These are phyloP conservation scores for Beroe forskalii DNA, from an alignment of 37 sponge, comb jelly and placozoan genomes.

Conservation along the genomic window DNA sequence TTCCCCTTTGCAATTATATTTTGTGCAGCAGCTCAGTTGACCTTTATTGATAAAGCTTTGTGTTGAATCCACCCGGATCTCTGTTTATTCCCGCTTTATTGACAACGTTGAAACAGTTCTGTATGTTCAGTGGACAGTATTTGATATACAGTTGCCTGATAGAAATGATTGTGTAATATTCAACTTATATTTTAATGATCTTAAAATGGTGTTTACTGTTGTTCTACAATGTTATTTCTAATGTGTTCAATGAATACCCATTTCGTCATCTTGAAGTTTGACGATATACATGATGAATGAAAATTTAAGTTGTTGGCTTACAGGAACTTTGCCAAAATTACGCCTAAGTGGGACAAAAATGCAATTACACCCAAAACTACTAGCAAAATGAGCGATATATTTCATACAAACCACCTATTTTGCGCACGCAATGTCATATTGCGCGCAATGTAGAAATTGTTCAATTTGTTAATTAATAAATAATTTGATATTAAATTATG, in stretches of 20 bases:
- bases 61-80: neutral
- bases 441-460: neutral
- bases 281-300: no score
- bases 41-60: no score
- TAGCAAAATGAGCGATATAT: neutral
- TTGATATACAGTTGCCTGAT: neutral
- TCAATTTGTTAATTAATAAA: no score
- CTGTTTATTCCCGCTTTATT: neutral
- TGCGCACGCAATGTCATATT: neutral
- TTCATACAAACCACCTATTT: neutral
- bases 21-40: no score
- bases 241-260: no score
- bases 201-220: no score
- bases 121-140: neutral
- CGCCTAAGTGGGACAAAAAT: neutral
- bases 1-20: no score
- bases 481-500: no score
- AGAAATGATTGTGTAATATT: neutral
- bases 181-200: neutral
- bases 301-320: no score
- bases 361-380: neutral
- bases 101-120: neutral
- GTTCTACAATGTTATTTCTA: no score
- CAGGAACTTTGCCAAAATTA: no score
- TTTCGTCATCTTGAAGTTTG: no score